Evolutionary conservation across 1,140 invertebrate species (phyloP).

Genomic region (Dryas iulia): DNA sequence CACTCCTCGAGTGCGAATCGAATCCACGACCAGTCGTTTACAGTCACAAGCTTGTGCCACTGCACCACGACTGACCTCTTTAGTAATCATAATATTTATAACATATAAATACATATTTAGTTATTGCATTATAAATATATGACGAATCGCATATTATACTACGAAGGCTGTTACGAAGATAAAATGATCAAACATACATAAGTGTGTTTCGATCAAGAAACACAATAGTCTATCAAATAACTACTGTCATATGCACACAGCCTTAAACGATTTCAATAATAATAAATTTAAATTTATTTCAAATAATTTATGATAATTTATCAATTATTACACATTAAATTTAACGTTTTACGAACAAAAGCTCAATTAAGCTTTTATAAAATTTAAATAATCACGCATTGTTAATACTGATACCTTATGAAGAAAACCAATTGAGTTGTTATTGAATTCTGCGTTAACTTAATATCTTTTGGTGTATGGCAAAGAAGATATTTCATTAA

Average conservation of each 20-base stretch:
- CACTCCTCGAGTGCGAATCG: too few relatives aligned
- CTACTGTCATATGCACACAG: background rate
- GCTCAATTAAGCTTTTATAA: background rate
- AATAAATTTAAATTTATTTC: background rate
- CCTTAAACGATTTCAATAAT: background rate
- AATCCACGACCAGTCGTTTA: too few relatives aligned
- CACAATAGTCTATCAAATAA: constrained; percentile 33
- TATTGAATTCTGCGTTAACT: background rate
- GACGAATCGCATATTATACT: background rate
- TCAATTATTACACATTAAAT: background rate
- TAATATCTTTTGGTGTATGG: background rate
- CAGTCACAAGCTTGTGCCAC: too few relatives aligned
- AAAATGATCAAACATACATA: constrained; percentile 9
- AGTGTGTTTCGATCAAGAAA: constrained; percentile 16
- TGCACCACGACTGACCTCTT: too few relatives aligned
- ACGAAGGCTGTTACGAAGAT: constrained; percentile 14
- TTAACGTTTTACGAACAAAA: background rate
- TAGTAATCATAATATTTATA: background rate
- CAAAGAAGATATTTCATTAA: background rate
- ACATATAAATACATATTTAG: background rate
- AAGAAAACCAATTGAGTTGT: background rate
- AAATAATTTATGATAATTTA: background rate
- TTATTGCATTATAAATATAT: background rate
- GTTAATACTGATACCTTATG: background rate
- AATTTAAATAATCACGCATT: background rate